phyloP scores from a whole-genome alignment of 2,888 invertebrate species.

The Thalpophila matura region DNA sequence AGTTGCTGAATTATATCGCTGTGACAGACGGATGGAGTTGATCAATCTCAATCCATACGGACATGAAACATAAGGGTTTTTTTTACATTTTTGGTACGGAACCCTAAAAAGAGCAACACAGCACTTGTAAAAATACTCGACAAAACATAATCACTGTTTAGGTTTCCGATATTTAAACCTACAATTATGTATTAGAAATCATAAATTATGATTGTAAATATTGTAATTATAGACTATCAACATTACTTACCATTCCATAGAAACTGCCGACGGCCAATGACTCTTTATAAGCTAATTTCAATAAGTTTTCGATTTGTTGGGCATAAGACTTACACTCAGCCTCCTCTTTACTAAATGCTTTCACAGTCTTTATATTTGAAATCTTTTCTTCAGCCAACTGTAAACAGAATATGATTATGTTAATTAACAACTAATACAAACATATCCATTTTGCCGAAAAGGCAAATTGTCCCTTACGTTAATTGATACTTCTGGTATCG shows the following conservation, averaged over 20 bases:
- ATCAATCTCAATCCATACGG: too few species aligned
- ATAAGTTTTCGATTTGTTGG: slow-evolving; percentile 92
- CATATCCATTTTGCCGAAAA: too few species aligned
- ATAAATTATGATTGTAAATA: background rate
- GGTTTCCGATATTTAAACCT: slow-evolving; percentile 6
- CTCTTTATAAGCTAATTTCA: slow-evolving; percentile 96
- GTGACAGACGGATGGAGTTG: too few species aligned
- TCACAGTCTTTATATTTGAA: slow-evolving; percentile 97
- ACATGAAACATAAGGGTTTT: too few species aligned
- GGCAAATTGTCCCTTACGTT: too few species aligned
- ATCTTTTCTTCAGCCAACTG: slow-evolving; percentile 97
- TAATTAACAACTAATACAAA: background rate
- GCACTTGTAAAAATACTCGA: background rate
- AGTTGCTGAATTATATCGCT: too few species aligned
- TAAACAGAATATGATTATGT: slow-evolving; percentile 35
- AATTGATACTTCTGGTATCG: background rate
- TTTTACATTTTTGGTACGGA: too few species aligned
- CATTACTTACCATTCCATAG: slow-evolving; percentile 94
- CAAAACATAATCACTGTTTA: background rate
- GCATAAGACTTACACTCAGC: slow-evolving; percentile 94
- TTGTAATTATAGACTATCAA: background rate
- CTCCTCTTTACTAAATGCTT: slow-evolving; percentile 96
- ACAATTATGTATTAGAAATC: background rate
- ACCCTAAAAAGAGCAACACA: too few species aligned
- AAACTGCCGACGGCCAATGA: slow-evolving; percentile 96